A percentile compares a stretch with the other conserved stretches of the same genome.
Conservation (phyloP, 2,888 invertebrate genomes). For the Drosophila buzzatii region DNA sequence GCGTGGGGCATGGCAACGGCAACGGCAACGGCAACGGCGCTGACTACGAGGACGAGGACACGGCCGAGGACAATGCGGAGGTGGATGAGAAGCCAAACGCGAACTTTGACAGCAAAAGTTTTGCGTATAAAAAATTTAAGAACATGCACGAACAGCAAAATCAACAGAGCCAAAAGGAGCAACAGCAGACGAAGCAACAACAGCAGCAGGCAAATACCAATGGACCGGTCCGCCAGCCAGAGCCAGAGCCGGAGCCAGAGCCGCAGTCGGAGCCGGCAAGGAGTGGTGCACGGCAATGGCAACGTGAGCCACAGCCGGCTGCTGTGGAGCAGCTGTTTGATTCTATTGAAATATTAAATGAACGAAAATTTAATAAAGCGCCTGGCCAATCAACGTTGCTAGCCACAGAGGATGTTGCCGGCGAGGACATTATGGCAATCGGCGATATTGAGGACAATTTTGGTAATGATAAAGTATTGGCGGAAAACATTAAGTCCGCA, state of each 20-base stretch:
- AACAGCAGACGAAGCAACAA: slow-evolving; percentile 19
- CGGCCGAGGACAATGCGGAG: slow-evolving; percentile 25
- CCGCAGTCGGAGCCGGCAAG: slow-evolving; percentile 1
- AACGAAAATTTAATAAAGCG: slow-evolving; percentile 81
- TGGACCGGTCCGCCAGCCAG: slow-evolving; percentile 33
- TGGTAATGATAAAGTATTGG: slow-evolving; percentile 66
- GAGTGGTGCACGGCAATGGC: slow-evolving; percentile 14
- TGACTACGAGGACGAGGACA: slow-evolving; percentile 11
- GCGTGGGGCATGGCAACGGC: not conserved
- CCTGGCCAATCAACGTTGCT: slow-evolving; percentile 41
- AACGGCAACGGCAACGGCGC: not conserved
- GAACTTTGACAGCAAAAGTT: slow-evolving; percentile 67
- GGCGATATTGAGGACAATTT: slow-evolving; percentile 77
- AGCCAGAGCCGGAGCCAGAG: too few relatives aligned
- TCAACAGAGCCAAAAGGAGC: slow-evolving; percentile 51
- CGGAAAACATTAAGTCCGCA: slow-evolving; percentile 52
- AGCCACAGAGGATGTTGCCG: slow-evolving; percentile 35
- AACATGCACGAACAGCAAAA: slow-evolving; percentile 64
- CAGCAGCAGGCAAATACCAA: slow-evolving; percentile 40
- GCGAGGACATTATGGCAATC: slow-evolving; percentile 61
- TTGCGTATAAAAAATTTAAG: slow-evolving; percentile 70
- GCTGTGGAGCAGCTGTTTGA: slow-evolving; percentile 62
- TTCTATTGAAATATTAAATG: slow-evolving; percentile 78
- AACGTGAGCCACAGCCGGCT: slow-evolving; percentile 32
- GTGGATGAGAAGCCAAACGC: slow-evolving; percentile 32